A percentile compares a stretch with the other conserved stretches of the same genome.
Evolutionary conservation across 2,888 invertebrate genomes (phyloP).

Genomic region (Ceramica pisi): DNA sequence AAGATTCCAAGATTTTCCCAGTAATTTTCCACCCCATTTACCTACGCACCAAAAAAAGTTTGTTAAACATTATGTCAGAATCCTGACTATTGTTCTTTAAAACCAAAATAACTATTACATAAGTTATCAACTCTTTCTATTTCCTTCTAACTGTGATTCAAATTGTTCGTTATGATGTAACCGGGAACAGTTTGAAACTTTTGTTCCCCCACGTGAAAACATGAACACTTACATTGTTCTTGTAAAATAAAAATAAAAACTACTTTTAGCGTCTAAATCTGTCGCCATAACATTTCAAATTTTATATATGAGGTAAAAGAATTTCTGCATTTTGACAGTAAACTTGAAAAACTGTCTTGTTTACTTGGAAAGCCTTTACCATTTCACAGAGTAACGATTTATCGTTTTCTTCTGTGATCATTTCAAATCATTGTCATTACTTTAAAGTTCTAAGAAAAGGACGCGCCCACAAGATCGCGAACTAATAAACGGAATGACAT

Average conservation of each 20-base stretch:
- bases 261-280: conserved; percentile 12
- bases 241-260: conserved; percentile 10
- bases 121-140: conserved; percentile 17
- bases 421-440: conserved; percentile 18
- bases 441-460: conserved; percentile 57
- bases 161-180: conserved; percentile 30
- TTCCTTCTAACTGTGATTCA: conserved; percentile 5
- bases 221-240: not conserved
- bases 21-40: not conserved
- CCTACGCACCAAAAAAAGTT: conserved; percentile 7
- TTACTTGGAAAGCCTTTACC: not conserved
- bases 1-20: not conserved
- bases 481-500: conserved; percentile 78
- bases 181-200: conserved; percentile 3
- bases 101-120: conserved; percentile 24
- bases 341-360: not conserved
- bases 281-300: conserved; percentile 4
- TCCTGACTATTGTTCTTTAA: conserved; percentile 7
- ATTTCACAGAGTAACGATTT: no score
- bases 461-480: conserved; percentile 74
- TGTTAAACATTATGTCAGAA: conserved; percentile 3
- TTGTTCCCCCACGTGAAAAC: conserved; percentile 16
- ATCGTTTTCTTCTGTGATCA: not conserved
- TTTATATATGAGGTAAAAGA: not conserved
- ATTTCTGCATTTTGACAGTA: not conserved